These are phyloP conservation scores for Xestoiulus laeticollis DNA, from an alignment of 2,888 invertebrate species.

Conservation along the genomic window DNA sequence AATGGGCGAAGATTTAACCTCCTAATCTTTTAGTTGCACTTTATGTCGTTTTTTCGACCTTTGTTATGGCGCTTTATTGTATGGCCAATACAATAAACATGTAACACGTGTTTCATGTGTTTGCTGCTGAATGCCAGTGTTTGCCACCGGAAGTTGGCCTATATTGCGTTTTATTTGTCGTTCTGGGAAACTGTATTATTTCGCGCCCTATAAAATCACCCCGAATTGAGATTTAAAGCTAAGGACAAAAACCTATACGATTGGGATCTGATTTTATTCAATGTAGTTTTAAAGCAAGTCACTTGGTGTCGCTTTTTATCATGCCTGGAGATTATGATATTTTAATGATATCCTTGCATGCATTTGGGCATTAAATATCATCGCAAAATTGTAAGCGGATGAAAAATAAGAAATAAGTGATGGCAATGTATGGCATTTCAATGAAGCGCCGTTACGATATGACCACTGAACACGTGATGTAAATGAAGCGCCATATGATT, in stretches of 20 bases:
- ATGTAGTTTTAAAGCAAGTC: neutral
- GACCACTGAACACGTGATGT: no score
- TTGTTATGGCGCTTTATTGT: constrained; percentile 23
- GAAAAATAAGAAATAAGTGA: no score
- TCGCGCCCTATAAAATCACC: neutral
- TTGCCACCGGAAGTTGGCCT: constrained; percentile 10
- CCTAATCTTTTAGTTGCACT: constrained; percentile 29
- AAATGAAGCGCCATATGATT: no score
- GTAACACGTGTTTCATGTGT: neutral
- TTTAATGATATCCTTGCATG: no score
- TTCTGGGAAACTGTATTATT: constrained; percentile 7
- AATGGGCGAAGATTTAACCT: constrained; percentile 37
- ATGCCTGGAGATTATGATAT: neutral
- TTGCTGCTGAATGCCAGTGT: neutral
- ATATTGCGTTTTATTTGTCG: neutral
- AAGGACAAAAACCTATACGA: neutral
- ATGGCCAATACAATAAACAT: neutral
- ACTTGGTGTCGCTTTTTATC: neutral
- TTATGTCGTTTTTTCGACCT: constrained; percentile 21
- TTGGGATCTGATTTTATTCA: neutral
- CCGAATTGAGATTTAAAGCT: neutral
- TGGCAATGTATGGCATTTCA: no score
- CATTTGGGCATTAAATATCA: no score
- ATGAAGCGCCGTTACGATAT: no score
- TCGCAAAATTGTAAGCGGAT: no score